Conservation (phyloP, 2,797 vertebrate genomes). For the Falco cherrug region DNA sequence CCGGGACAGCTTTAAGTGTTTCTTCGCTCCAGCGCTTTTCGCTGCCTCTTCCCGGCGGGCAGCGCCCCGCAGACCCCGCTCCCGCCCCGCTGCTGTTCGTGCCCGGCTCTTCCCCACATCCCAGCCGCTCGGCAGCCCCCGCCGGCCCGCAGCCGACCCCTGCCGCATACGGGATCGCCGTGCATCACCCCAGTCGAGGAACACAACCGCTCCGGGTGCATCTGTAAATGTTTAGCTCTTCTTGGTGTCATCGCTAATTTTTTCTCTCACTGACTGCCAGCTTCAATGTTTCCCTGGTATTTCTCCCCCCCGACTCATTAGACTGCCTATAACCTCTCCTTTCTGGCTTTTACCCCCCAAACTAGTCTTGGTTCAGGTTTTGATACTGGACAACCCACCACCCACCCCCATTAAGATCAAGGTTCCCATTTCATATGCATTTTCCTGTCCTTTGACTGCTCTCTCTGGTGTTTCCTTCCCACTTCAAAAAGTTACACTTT, state of each 20-base stretch:
- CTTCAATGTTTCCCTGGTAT: accelerated
- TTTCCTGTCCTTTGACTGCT: not conserved
- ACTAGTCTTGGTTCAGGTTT: not conserved
- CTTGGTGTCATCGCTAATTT: not conserved
- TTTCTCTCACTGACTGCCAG: not conserved
- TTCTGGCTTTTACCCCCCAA: not conserved
- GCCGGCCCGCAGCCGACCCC: not conserved
- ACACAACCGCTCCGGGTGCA: accelerated
- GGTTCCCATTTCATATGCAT: not conserved
- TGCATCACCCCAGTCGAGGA: accelerated
- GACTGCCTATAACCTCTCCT: not conserved
- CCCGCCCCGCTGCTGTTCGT: no score
- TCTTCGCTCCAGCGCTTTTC: accelerated
- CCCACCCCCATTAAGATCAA: not conserved
- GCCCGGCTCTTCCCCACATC: not conserved
- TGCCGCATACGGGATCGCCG: not conserved
- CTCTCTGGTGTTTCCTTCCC: not conserved
- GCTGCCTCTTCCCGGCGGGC: not conserved
- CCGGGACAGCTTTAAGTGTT: accelerated
- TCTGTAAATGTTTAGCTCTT: not conserved
- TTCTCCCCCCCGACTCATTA: not conserved
- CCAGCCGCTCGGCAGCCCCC: not conserved
- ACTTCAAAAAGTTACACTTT: not conserved
- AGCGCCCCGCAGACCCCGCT: no score
- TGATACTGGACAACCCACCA: not conserved